Base-by-base conservation (phyloP, 2,797 vertebrate genomes). In the Spinibarbus caldwelli region DNA sequence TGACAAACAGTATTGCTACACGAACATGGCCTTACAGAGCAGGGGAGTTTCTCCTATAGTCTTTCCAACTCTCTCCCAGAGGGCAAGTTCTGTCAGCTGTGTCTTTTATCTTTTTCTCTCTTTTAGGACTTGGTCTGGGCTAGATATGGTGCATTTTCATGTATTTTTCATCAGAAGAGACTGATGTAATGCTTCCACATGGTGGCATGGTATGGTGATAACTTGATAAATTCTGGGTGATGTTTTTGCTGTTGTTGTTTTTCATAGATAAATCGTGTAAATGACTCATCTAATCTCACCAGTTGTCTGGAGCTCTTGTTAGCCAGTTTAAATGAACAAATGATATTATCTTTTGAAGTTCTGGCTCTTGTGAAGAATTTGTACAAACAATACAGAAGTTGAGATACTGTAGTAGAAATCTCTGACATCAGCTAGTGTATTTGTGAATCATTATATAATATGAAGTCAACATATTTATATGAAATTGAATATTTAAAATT, bases 151-250 rank as follows among this genome's bases (percentile, higher is more conserved):
- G 49, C 8, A 47, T 77, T 79, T 85, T 85, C 70, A 54, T 87
- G 79, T 67, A 87, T 88, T 79, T 87, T 88, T 87, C 68, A 88
- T 87, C 71, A 80, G 31, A 84, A 73, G 31, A 72, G 79, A 70
- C 43, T 88, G 85, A 85, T 85, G 87, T 71, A 86, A 88, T 70
- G 12, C 57, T 86, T 88, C 76, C 70, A 64, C 59, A 49, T 41
- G 72, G 41, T 76, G 66, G 82, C 62, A 73, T 36, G 68, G 49
- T 71, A 68, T 45, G 78, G 36, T 62, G 57, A 71, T 67, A 79
- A 82, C 36, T 73, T 66, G 66, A 38, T 57, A 14, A 17, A 57
- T 68, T 80, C 67, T 76, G 62, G 80, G 78, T 88, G 52, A 84
- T 88, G 68, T 57, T 71, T 66, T 71, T 31, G 78, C 29, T 49